Percentiles rank a stretch among this genome's conserved stretches.
phyloP scores from a whole-genome alignment of 2,113 vertebrate genomes.

The Zapus hudsonius region DNA sequence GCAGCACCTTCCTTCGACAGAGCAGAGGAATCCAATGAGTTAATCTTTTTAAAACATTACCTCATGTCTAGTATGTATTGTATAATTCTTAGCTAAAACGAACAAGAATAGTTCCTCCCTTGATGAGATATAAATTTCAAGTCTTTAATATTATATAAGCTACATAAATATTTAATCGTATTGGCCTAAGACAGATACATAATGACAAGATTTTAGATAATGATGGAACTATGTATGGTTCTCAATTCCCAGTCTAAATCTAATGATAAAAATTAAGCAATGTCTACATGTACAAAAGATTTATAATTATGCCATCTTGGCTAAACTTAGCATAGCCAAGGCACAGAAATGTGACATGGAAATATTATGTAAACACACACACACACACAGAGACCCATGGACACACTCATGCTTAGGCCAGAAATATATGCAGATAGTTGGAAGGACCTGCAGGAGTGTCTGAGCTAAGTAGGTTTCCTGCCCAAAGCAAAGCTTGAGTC shows the following conservation, averaged over 20 bases:
- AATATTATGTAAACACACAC: neutral
- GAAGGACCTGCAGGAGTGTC: neutral
- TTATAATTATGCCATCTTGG: neutral
- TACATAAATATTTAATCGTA: neutral
- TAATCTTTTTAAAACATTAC: neutral
- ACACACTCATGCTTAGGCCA: neutral
- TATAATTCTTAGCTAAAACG: constrained; percentile 14
- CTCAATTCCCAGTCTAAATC: neutral
- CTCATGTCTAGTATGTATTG: neutral
- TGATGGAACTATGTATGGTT: neutral
- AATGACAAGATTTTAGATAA: neutral
- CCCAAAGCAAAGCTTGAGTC: neutral
- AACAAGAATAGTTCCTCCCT: neutral
- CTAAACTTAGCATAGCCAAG: neutral
- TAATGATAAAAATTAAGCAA: neutral
- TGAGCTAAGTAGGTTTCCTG: neutral
- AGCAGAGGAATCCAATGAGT: neutral
- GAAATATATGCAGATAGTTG: neutral
- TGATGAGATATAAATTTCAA: neutral
- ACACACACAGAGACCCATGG: neutral
- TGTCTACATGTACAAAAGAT: neutral
- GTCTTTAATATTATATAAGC: neutral
- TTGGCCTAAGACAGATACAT: neutral
- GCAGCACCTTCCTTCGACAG: neutral
- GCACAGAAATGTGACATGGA: neutral